phyloP scores from a whole-genome alignment of 2,113 vertebrate species.

The Strigops habroptila region DNA sequence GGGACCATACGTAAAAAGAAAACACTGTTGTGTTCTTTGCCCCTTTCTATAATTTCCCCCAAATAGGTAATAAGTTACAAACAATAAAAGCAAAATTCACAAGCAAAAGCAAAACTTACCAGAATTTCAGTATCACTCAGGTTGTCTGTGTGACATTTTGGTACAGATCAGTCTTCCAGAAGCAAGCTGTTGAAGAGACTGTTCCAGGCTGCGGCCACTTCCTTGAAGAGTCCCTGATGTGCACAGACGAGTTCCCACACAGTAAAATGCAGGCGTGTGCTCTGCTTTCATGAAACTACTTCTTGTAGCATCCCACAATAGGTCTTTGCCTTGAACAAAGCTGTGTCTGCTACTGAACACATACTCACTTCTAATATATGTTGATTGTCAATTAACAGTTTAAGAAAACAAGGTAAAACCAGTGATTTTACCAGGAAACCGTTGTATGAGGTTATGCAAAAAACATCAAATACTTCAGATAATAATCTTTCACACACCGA shows the following conservation, averaged over 20 bases:
- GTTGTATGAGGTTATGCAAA: background rate
- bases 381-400: background rate
- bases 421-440: background rate
- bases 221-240: background rate
- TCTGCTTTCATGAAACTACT: background rate
- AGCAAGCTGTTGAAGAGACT: background rate
- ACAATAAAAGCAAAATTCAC: background rate
- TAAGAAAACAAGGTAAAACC: background rate
- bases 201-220: background rate
- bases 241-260: background rate
- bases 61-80: background rate
- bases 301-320: background rate
- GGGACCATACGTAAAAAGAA: background rate
- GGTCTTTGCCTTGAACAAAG: background rate
- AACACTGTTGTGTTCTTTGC: background rate
- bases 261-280: background rate
- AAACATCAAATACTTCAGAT: background rate
- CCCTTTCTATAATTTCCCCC: background rate
- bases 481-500: background rate
- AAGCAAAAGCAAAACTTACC: constrained; percentile 13
- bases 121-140: background rate
- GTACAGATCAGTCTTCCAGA: background rate
- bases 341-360: background rate
- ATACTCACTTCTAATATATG: background rate
- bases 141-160: background rate